Conservation (phyloP, 2,797 vertebrate genomes). For the Hybognathus amarus region DNA sequence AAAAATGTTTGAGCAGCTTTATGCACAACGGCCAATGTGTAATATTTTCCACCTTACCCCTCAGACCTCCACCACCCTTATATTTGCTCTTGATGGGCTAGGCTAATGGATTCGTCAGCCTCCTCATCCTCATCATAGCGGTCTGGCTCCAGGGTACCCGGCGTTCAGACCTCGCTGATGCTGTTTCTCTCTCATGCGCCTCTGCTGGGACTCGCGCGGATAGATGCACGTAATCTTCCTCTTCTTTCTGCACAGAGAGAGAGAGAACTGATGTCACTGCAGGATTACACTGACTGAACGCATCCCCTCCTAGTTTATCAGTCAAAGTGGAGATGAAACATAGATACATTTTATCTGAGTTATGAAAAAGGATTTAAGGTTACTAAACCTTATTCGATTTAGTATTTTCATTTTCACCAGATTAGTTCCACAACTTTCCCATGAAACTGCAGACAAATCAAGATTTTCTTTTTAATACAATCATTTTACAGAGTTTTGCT, state of each 20-base stretch:
- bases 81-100: constrained; percentile 96
- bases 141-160: constrained; percentile 93
- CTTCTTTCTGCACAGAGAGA: constrained; percentile 87
- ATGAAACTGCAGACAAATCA: neutral
- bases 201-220: constrained; percentile 97
- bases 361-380: neutral
- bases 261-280: neutral
- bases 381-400: neutral
- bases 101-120: constrained; percentile 93
- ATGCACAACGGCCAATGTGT: neutral
- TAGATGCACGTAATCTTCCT: constrained; percentile 93
- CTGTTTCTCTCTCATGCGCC: constrained; percentile 95
- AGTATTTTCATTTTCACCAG: neutral
- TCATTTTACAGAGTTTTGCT: neutral
- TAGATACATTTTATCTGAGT: neutral
- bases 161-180: constrained; percentile 95
- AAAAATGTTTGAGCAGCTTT: neutral
- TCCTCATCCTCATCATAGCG: constrained; percentile 97
- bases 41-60: constrained; percentile 78
- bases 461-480: neutral
- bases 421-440: neutral
- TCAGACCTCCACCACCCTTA: constrained; percentile 89
- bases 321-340: neutral
- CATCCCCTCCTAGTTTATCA: neutral
- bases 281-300: neutral